Evolutionary conservation across 2,888 invertebrate species (phyloP).

Genomic region (Cephus pygmeus): DNA sequence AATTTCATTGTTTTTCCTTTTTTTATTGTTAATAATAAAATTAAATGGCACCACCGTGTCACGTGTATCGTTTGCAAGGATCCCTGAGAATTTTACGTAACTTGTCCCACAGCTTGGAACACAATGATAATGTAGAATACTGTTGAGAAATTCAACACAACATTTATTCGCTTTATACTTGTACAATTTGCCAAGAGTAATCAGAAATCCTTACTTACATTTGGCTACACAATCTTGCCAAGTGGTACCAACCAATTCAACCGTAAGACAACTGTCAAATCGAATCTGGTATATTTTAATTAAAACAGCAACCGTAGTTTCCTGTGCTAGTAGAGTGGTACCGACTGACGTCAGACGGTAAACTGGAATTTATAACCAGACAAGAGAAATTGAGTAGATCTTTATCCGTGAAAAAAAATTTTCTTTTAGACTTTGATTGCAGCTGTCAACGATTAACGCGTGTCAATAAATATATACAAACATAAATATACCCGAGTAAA

Average conservation of each 20-base stretch:
- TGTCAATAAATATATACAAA: too few relatives aligned
- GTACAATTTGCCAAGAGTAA: not conserved
- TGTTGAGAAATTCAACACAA: not conserved
- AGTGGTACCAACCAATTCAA: not conserved
- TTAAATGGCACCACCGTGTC: not conserved
- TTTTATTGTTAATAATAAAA: not conserved
- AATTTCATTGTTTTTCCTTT: too few relatives aligned
- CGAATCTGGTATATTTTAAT: not conserved
- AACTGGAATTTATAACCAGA: not conserved
- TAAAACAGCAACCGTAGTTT: not conserved
- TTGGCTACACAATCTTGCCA: not conserved
- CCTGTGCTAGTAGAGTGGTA: not conserved
- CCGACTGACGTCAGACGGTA: not conserved
- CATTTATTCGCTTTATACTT: not conserved
- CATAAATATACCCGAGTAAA: not conserved
- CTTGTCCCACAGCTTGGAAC: not conserved
- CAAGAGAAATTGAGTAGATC: not conserved
- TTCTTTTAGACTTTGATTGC: not conserved
- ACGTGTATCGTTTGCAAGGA: not conserved
- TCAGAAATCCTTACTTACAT: not conserved
- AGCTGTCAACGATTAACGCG: too few relatives aligned
- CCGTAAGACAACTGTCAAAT: not conserved
- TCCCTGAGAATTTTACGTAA: not conserved
- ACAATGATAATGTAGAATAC: not conserved
- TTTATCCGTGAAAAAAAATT: not conserved